Percentiles rank a stretch among this genome's conserved stretches.
Evolutionary conservation across 2,888 invertebrate species (phyloP).

Genomic region (Caenorhabditis doughertyi): DNA sequence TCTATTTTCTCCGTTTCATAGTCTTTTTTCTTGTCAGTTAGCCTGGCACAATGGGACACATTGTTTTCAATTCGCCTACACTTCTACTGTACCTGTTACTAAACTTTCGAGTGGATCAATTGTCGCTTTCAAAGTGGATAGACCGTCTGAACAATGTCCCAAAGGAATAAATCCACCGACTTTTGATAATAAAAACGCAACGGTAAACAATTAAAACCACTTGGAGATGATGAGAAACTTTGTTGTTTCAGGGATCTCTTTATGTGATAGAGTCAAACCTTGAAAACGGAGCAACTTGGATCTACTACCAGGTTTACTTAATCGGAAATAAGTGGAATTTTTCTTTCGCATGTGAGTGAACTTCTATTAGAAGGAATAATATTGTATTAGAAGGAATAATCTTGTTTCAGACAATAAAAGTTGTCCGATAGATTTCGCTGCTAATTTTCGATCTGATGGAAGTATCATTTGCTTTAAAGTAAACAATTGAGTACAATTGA

Average conservation of each 20-base stretch:
- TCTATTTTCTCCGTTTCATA: neutral
- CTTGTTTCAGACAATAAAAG: neutral
- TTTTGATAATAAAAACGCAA: slow-evolving; percentile 21
- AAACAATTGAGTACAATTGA: neutral
- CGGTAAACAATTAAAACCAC: neutral
- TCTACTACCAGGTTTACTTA: neutral
- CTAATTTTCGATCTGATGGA: neutral
- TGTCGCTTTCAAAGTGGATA: slow-evolving; percentile 35
- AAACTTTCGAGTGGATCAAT: neutral
- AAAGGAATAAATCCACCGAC: slow-evolving; percentile 30
- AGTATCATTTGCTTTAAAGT: slow-evolving; percentile 11
- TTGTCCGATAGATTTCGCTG: neutral
- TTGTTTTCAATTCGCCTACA: slow-evolving; percentile 16
- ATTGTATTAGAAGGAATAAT: no score
- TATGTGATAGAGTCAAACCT: neutral
- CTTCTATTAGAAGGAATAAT: neutral
- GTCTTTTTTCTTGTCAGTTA: neutral
- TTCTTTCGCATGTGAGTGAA: neutral
- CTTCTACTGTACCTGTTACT: neutral
- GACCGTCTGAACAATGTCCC: slow-evolving; percentile 12
- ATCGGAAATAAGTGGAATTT: slow-evolving; percentile 3
- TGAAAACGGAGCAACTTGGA: neutral
- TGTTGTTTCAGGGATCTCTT: slow-evolving; percentile 14
- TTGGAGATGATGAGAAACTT: no score
- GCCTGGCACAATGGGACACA: neutral